These are phyloP conservation scores for Sesamia nonagrioides DNA, from an alignment of 1,140 invertebrate species.

Conservation along the genomic window DNA sequence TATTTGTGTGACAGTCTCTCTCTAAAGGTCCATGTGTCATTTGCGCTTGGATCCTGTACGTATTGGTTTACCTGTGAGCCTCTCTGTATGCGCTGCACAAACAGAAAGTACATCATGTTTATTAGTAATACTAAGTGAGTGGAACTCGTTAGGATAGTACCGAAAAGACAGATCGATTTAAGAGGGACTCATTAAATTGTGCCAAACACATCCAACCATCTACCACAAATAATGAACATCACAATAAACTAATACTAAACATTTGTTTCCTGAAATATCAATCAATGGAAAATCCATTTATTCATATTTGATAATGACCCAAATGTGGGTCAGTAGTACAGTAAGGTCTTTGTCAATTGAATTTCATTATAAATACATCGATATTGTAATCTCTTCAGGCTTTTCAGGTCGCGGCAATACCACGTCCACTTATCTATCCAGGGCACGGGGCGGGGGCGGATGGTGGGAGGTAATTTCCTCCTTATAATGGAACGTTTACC, in stretches of 20 bases:
- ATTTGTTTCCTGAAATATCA: background rate
- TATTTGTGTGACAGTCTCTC: no score
- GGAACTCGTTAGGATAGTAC: background rate
- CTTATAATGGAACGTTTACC: constrained; percentile 20
- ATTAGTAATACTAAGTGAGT: background rate
- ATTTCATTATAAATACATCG: background rate
- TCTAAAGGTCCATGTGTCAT: background rate
- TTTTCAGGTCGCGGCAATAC: constrained; percentile 39
- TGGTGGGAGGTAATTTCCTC: constrained; percentile 24
- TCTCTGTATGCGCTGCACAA: constrained; percentile 43
- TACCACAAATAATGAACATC: background rate
- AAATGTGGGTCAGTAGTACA: constrained; percentile 5
- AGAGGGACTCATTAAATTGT: no score
- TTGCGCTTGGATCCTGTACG: background rate
- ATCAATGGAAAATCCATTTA: background rate
- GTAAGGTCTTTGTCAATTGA: constrained; percentile 3
- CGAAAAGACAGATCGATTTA: no score
- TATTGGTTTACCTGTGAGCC: constrained; percentile 37
- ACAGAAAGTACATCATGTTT: constrained; percentile 23
- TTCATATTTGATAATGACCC: constrained; percentile 7
- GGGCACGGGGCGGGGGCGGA: constrained; percentile 15
- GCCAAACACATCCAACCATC: no score
- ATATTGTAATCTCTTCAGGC: constrained; percentile 5
- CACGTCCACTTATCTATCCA: constrained; percentile 45
- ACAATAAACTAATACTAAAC: background rate